Conservation (phyloP, 2,113 vertebrate species). For the Odobenus rosmarus region DNA sequence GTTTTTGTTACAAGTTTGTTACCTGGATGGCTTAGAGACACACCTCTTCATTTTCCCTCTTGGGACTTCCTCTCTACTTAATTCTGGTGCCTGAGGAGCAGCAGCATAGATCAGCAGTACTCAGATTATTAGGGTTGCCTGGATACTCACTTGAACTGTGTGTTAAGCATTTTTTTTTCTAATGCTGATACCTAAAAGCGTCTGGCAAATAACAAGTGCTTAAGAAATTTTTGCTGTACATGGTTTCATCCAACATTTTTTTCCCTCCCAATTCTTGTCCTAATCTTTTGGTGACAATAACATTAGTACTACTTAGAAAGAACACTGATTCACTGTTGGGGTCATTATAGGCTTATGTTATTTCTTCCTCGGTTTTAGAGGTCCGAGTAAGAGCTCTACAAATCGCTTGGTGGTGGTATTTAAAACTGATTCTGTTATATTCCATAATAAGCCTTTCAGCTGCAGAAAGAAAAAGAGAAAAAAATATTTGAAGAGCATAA, state of each 20-base stretch:
- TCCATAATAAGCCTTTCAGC: slow-evolving; percentile 39
- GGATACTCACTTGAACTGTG: not conserved
- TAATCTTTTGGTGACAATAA: slow-evolving; percentile 45
- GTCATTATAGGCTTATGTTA: slow-evolving; percentile 64
- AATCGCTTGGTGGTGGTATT: slow-evolving; percentile 24
- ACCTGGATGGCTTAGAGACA: not conserved
- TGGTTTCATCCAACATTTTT: slow-evolving; percentile 1
- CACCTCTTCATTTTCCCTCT: not conserved
- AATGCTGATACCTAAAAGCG: not conserved
- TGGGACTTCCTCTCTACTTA: not conserved
- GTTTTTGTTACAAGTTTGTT: not conserved
- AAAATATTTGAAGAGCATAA: slow-evolving; percentile 10
- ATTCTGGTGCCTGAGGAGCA: not conserved
- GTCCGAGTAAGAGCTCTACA: slow-evolving; percentile 47
- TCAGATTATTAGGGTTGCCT: not conserved
- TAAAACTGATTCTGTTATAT: slow-evolving; percentile 22
- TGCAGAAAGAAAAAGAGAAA: slow-evolving; percentile 22
- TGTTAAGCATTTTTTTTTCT: not conserved
- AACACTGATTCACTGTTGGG: slow-evolving; percentile 11
- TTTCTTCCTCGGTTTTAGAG: slow-evolving; percentile 35
- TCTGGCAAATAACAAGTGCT: not conserved
- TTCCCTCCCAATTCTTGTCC: not conserved
- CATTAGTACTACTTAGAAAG: slow-evolving; percentile 29
- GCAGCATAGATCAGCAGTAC: not conserved
- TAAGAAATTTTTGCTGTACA: slow-evolving; percentile 1